phyloP scores from a whole-genome alignment of 2,113 vertebrate species.

The Entelurus aequoreus region DNA sequence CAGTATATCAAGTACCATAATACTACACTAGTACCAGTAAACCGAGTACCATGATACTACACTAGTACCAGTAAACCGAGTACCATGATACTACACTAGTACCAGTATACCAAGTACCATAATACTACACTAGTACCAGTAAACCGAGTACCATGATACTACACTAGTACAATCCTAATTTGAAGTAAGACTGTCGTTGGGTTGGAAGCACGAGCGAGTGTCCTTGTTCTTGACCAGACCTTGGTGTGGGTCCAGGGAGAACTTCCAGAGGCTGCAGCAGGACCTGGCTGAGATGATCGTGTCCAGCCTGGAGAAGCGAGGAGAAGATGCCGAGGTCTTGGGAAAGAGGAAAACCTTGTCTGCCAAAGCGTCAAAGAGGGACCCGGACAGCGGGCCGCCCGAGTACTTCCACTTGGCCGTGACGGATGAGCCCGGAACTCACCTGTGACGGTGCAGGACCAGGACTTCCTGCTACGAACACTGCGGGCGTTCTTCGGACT shows the following conservation, averaged over 20 bases:
- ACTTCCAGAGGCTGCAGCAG: slow-evolving; percentile 88
- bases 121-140: too few species aligned
- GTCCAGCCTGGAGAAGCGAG: slow-evolving; percentile 75
- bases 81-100: too few species aligned
- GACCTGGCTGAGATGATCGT: slow-evolving; percentile 89
- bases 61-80: too few species aligned
- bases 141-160: too few species aligned
- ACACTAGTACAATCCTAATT: too few species aligned
- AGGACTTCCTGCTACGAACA: background rate
- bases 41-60: too few species aligned
- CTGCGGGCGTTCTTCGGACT: background rate
- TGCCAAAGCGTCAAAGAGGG: slow-evolving; percentile 43
- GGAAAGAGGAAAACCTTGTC: slow-evolving; percentile 68
- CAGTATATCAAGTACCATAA: too few species aligned
- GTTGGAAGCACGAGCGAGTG: background rate
- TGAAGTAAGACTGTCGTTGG: too few species aligned
- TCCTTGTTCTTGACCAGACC: background rate
- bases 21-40: too few species aligned
- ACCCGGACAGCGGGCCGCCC: slow-evolving; percentile 55
- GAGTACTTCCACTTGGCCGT: slow-evolving; percentile 89
- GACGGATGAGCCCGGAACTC: slow-evolving; percentile 71
- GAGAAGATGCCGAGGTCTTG: slow-evolving; percentile 42
- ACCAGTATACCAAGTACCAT: too few species aligned
- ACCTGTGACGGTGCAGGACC: slow-evolving; percentile 60
- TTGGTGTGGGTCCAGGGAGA: slow-evolving; percentile 74